Evolutionary conservation across 2,797 vertebrate species (phyloP).

Genomic region (Onychomys leucogaster): DNA sequence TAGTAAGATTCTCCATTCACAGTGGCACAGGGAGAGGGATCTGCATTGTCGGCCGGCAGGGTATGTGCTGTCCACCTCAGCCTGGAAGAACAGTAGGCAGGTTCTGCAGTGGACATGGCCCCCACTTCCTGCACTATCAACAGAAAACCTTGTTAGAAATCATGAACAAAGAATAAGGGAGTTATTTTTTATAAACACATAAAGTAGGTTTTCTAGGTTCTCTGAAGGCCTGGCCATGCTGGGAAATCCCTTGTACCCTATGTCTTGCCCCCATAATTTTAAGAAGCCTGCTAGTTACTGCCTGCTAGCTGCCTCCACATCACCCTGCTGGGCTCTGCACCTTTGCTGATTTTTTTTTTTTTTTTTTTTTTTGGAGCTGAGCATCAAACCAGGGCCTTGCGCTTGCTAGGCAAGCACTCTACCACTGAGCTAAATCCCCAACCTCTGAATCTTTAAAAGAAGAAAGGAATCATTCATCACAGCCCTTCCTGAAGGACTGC

Average conservation of each 20-base stretch:
- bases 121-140: background rate
- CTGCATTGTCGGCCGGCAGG: background rate
- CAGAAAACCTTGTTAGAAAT: background rate
- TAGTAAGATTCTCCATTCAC: background rate
- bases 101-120: background rate
- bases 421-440: too few species aligned
- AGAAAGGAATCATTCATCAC: slow-evolving; percentile 32
- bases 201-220: background rate
- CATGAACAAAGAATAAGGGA: background rate
- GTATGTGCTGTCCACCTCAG: background rate
- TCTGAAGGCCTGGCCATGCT: background rate
- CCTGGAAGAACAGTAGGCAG: background rate
- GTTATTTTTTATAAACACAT: background rate
- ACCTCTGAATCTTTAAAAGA: slow-evolving; percentile 23
- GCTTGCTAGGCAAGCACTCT: too few species aligned
- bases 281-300: background rate
- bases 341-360: too few species aligned
- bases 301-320: background rate
- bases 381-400: too few species aligned
- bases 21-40: too few species aligned
- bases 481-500: background rate
- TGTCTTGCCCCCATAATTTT: background rate
- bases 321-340: background rate
- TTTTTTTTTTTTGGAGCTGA: too few species aligned
- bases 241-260: background rate